Percentiles rank a stretch among this genome's conserved stretches.
These are phyloP conservation scores for Sphaerophoria rueppellii DNA, from an alignment of 2,888 invertebrate genomes.

Conservation along the genomic window DNA sequence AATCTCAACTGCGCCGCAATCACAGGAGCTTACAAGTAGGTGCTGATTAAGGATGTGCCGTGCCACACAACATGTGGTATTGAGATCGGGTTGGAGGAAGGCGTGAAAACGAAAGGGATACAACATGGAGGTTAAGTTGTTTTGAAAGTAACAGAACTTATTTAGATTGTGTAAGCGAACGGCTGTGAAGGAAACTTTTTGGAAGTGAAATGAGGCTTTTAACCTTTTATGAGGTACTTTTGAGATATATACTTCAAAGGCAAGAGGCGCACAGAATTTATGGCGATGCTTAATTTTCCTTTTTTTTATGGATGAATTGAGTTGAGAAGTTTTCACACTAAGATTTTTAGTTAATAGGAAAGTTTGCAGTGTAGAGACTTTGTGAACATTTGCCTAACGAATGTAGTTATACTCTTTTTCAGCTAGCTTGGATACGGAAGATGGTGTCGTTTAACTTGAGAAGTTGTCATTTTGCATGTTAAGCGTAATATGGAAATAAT, in stretches of 20 bases:
- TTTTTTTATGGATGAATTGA: neutral
- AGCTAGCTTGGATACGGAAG: no score
- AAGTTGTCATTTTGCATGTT: no score
- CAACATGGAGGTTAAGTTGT: constrained; percentile 15
- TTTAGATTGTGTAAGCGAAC: constrained; percentile 14
- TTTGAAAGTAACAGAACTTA: constrained; percentile 30
- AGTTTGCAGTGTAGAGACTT: neutral
- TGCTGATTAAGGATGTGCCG: constrained; percentile 29
- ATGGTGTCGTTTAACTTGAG: no score
- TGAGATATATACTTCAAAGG: constrained; percentile 22
- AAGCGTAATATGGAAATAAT: no score
- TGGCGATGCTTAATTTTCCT: constrained; percentile 3
- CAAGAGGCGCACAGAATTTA: constrained; percentile 4
- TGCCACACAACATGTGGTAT: neutral
- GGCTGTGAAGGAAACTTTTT: neutral
- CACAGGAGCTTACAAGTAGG: constrained; percentile 21
- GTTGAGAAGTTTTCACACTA: neutral
- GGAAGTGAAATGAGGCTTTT: constrained; percentile 24
- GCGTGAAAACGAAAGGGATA: constrained; percentile 10
- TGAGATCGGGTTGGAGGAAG: neutral
- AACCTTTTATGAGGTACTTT: constrained; percentile 25
- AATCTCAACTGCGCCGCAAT: constrained; percentile 29
- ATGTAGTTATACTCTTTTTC: neutral
- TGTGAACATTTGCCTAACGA: neutral
- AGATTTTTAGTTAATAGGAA: constrained; percentile 9